Evolutionary conservation across 2,888 invertebrate genomes (phyloP).

Genomic region (Pollenia amentaria): DNA sequence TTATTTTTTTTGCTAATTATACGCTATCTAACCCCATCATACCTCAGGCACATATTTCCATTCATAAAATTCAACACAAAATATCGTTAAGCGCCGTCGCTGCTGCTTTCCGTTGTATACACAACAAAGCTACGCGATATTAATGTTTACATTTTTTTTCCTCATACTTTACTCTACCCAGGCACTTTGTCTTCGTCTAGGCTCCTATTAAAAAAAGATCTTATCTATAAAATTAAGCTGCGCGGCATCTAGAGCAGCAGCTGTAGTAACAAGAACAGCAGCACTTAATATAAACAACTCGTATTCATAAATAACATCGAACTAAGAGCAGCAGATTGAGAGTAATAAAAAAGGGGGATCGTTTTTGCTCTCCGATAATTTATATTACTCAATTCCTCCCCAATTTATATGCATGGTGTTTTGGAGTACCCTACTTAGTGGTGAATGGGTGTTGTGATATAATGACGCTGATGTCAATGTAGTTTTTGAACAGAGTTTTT

Average conservation of each 20-base stretch:
- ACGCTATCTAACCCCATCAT: conserved; percentile 74
- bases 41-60: conserved; percentile 72
- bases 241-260: conserved; percentile 30
- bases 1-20: conserved; percentile 69
- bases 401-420: conserved; percentile 40
- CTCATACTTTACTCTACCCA: conserved; percentile 15
- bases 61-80: conserved; percentile 73
- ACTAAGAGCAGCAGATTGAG: conserved; percentile 18
- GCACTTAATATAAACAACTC: conserved; percentile 50
- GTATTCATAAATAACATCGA: conserved; percentile 53
- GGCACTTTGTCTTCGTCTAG: conserved; percentile 1
- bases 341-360: conserved; percentile 23
- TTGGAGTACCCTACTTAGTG: conserved; percentile 30
- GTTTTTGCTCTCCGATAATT: conserved; percentile 24
- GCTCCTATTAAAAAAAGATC: conserved; percentile 58
- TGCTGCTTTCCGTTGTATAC: conserved; percentile 30
- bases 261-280: conserved; percentile 51
- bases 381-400: conserved; percentile 54
- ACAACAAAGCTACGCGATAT: conserved; percentile 61
- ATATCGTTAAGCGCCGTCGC: conserved; percentile 71
- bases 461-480: no score
- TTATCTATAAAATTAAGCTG: conserved; percentile 63
- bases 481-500: no score
- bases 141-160: conserved; percentile 69
- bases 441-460: background rate